Evolutionary conservation across 2,888 invertebrate genomes (phyloP), one percentile per base, ranked within the genome.

Genomic region (Cremastobaeus sp.): DNA sequence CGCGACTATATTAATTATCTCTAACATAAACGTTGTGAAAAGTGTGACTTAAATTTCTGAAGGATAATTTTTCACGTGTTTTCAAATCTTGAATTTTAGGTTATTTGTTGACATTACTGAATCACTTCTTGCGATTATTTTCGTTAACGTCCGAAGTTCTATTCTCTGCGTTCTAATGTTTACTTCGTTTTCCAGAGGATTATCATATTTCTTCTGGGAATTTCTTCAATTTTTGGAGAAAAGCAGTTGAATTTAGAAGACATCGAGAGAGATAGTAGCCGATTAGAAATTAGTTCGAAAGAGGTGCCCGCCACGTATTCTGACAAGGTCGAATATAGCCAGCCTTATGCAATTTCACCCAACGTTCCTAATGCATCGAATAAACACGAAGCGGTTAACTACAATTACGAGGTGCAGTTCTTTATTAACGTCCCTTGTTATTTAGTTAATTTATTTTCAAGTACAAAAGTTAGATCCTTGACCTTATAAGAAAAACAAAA

Each of bases 181-280:
- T 30, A 35, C 1, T 39, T 32, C 45, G 52, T n/a, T 21, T 84
- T 81, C 3, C 80, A 87, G 87, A 85, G 79, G 55, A 28, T 81
- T 65, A 66, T 69, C 12, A 57, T 81, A 48, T 52, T 84, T 17
- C 52, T 85, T 11, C 28, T 85, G 20, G 43, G 85, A 15, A 64
- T 82, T 57, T 76, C 80, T 30, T 75, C 84, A 39, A 85, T 84
- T 1, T 74, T 81, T 18, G 90, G 88, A 45, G 91, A 92, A 62
- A 90, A 91, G 83, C 93, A 92, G 86, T 90, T 93, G 64, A 91
- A 92, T 77, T 88, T 94, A 45, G 93, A 94, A 84, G 94, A 94
- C 85, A 93, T 94, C 75, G 94, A 94, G 83, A 90, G 91, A 28
- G 94, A 94, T 80, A 93, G 92, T 81, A 85, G 92, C 54, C 90